Percentiles rank a stretch among this genome's conserved stretches.
Conservation (phyloP, 2,888 invertebrate genomes). For the Sminthurinus aureus region DNA sequence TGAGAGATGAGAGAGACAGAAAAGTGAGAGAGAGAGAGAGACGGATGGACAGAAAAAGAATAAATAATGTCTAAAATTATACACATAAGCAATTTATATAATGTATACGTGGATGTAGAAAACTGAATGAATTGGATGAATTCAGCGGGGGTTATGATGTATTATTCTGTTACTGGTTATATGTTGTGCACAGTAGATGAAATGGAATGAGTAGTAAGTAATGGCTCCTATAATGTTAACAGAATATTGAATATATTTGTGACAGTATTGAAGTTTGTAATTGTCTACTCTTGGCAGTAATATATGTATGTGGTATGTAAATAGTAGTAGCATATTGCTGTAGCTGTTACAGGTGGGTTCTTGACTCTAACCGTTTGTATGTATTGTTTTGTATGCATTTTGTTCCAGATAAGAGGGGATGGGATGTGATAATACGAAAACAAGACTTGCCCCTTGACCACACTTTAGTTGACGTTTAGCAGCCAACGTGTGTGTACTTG, state of each 20-base stretch:
- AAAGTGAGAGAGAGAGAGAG: too few species aligned
- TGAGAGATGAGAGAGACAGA: too few species aligned
- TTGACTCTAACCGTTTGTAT: background rate
- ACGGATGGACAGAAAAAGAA: too few species aligned
- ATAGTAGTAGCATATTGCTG: background rate
- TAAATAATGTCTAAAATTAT: too few species aligned
- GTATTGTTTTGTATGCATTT: background rate
- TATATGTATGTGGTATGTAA: background rate
- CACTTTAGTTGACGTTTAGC: conserved; percentile 22
- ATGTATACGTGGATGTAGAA: too few species aligned
- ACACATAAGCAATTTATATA: too few species aligned
- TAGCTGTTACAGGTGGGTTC: background rate
- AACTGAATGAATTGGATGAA: too few species aligned
- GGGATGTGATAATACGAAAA: conserved; percentile 7
- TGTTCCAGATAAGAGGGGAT: background rate
- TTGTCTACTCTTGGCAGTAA: background rate
- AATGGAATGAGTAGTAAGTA: too few species aligned
- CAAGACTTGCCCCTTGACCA: conserved; percentile 16
- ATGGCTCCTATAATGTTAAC: too few species aligned
- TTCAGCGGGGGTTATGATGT: too few species aligned
- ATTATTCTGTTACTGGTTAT: too few species aligned
- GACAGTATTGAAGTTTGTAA: background rate
- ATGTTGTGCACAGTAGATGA: too few species aligned
- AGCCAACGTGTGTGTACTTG: conserved; percentile 32
- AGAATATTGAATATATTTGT: background rate